Evolutionary conservation across 1,140 invertebrate species (phyloP), one percentile per base, ranked within the genome.

Genomic region (Achroia grisella): DNA sequence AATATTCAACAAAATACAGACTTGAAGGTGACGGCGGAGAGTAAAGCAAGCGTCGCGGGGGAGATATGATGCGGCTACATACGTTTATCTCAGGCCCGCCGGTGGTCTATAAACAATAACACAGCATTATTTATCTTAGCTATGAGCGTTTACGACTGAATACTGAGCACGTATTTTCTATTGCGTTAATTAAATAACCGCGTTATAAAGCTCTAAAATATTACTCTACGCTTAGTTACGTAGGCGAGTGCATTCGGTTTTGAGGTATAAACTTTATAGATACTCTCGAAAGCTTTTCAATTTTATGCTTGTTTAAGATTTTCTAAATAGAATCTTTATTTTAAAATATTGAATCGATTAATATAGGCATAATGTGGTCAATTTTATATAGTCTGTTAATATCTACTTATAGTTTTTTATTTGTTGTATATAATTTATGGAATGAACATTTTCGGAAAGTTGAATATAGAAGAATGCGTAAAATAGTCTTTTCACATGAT

Each of bases 101-200:
- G 77, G 77, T 83, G 79, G 75, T 83, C 77, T 54, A 29, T 69
- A 72, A 77, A 80, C 75, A 80, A 76, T 74, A 82, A 79, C 71
- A 77, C 44, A 56, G 31, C 53, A 58, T 74, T 71, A 74, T 76
- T 66, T 71, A 71, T 68, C 58, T 60, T 61, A 52, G 54, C 58
- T 62, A 66, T 70, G 58, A 68, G 47, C 48, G 54, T 70, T 67
- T 62, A 62, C 54, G 59, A 65, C 56, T 40, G 39, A 61, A 39
- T 51, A 44, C 53, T 46, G 42, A 41, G 14, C 27, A 23, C 57
- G 41, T 52, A 39, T 43, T 56, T 30, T 53, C 54, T 57, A 48
- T 44, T 44, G 46, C 45, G 48, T 63, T 54, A 65, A 62, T 69
- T 53, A 50, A 55, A 49, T 64, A 62, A 52, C 64, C 57, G 28